Base-by-base conservation (phyloP, 1,140 invertebrate species). In the Thrips palmi region DNA sequence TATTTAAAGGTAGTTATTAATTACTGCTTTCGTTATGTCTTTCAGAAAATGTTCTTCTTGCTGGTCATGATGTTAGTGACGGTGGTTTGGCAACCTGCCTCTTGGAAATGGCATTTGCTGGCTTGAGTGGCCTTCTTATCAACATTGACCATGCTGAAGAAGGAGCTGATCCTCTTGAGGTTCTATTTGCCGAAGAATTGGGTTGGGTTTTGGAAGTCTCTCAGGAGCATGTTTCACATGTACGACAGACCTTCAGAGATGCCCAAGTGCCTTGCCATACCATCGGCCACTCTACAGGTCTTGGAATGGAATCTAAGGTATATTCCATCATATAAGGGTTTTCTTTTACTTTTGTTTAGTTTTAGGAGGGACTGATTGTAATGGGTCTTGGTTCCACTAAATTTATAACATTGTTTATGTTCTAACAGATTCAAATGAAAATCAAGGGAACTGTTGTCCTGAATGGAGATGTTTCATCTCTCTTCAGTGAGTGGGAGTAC, bases 41-140 rank as follows among this genome's bases (percentile, higher is more conserved):
- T 58, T 34, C 45, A 82, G 75, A 78, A 31, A 64, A 63, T 0
- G 70, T 73, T 51, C 53, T 96, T 6, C 55, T 80, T 11, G 68
- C 92, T n/a, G 89, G 91, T 2, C 93, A 98, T 56, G 93, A 98
- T 59, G 65, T 97, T 1, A 96, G 89, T 56, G 93, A 97, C 62
- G 93, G 93, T 25, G 93, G 93, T 18, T 58, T 97, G 3, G 64
- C 97, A 21, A 84, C 80, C 0, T 87, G 82, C 51, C 50, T 92
- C 0, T 50, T 97, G 23, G 93, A 98, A 63, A 97, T 97, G 92
- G 77, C 79, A 21, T 91, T 97, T 54, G 89, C 72, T 44, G 89
- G 92, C 35, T 64, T 93, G 38, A 73, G 76, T 51, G 88, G 88
- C 4, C 49, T 91, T 1, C 51, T 72, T 7, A 52, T 89, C 0